Percentiles rank a stretch among this genome's conserved stretches.
These are phyloP conservation scores for Erebia aethiops DNA, from an alignment of 2,888 invertebrate species.

Conservation along the genomic window DNA sequence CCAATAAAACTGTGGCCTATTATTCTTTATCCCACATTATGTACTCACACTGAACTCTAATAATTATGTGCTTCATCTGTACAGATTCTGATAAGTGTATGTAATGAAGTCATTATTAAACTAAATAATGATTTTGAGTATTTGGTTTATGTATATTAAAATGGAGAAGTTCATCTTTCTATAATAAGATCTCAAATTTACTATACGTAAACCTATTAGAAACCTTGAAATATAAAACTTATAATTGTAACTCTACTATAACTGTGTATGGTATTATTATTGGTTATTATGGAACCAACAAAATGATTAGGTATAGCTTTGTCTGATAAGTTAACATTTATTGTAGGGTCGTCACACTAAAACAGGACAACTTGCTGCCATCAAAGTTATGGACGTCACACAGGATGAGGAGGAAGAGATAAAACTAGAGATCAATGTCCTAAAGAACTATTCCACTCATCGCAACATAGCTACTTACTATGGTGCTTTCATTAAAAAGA, in stretches of 20 bases:
- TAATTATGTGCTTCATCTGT: conserved; percentile 3
- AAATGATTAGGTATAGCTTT: not conserved
- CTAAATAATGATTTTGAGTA: not conserved
- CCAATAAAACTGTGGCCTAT: conserved; percentile 39
- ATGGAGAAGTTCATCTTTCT: no score
- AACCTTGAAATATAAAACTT: not conserved
- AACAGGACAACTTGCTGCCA: conserved; percentile 99
- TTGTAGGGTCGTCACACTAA: conserved; percentile 98
- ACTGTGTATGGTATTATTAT: not conserved
- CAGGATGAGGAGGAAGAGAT: conserved; percentile 99
- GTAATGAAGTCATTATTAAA: not conserved
- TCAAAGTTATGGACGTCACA: conserved; percentile 99
- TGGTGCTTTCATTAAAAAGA: conserved; percentile 99
- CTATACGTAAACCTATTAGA: not conserved
- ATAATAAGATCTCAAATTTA: no score
- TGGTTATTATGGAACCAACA: not conserved
- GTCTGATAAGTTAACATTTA: conserved; percentile 17
- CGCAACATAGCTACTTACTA: conserved; percentile 99
- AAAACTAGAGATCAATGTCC: conserved; percentile 99
- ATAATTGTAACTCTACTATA: not conserved
- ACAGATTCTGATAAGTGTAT: not conserved
- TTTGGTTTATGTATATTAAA: no score
- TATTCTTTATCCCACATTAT: conserved; percentile 28
- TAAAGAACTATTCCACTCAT: conserved; percentile 99
- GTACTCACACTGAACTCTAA: conserved; percentile 13